A percentile compares a stretch with the other conserved stretches of the same genome.
These are phyloP conservation scores for Chiloscyllium punctatum DNA, from an alignment of 2,797 vertebrate genomes.

Conservation along the genomic window DNA sequence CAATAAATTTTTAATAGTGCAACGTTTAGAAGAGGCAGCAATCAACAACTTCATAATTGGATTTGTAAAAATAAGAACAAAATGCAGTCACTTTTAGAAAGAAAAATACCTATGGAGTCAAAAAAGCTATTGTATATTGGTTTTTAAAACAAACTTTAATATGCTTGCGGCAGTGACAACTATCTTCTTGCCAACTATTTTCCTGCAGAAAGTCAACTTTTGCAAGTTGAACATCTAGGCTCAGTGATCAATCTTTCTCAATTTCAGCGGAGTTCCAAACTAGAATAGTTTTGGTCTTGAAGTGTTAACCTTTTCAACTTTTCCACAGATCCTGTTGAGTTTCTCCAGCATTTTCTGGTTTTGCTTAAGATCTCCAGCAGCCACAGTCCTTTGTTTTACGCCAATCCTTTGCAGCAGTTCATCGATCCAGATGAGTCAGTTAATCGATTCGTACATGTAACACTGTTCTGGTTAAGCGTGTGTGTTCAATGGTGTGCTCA, in stretches of 20 bases:
- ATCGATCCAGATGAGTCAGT: not conserved
- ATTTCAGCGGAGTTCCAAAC: no score
- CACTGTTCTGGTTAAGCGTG: not conserved
- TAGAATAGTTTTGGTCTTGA: no score
- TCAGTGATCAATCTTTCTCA: no score
- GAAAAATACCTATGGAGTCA: not conserved
- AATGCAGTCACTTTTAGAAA: not conserved
- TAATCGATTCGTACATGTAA: not conserved
- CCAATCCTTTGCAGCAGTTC: not conserved
- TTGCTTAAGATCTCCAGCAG: no score
- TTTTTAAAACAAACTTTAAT: not conserved
- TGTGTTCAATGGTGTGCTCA: not conserved
- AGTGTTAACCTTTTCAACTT: no score
- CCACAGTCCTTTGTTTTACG: not conserved
- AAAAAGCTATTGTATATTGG: not conserved
- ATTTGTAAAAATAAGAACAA: not conserved
- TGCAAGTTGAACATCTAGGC: no score
- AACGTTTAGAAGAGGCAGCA: not conserved
- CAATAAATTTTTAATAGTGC: not conserved
- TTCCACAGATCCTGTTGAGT: no score
- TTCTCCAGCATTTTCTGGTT: no score
- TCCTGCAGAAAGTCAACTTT: not conserved
- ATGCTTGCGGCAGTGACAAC: not conserved
- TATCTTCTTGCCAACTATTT: not conserved
- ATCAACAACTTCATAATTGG: not conserved